These are phyloP conservation scores for Suillia variegata DNA, from an alignment of 2,888 invertebrate genomes.

Conservation along the genomic window DNA sequence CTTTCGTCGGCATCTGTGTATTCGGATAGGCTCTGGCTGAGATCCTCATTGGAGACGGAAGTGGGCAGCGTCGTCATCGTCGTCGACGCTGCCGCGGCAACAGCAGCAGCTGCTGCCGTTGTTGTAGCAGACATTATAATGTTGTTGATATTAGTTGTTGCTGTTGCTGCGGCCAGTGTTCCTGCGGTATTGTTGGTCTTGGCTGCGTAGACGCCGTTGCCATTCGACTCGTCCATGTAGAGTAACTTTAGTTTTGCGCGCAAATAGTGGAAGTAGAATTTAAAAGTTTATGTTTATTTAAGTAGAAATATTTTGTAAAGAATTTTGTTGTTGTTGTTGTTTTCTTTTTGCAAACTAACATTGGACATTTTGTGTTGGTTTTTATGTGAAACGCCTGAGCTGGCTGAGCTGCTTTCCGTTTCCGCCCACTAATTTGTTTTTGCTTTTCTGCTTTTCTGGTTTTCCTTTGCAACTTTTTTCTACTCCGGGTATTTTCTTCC, in stretches of 20 bases:
- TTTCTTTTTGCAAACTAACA: slow-evolving; percentile 36
- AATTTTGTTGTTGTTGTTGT: slow-evolving; percentile 24
- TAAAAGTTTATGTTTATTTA: neutral
- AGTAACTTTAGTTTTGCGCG: slow-evolving; percentile 42
- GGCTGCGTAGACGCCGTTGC: slow-evolving; percentile 55
- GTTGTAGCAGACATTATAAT: slow-evolving; percentile 24
- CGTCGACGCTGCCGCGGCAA: slow-evolving; percentile 37
- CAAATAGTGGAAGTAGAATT: neutral
- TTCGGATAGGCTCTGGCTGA: slow-evolving; percentile 66
- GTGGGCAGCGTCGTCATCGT: slow-evolving; percentile 47
- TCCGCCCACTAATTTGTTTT: neutral
- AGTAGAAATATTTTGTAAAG: too few relatives aligned
- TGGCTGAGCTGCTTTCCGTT: slow-evolving; percentile 11
- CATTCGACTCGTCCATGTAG: slow-evolving; percentile 60
- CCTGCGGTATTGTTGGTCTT: slow-evolving; percentile 34
- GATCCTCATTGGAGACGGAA: slow-evolving; percentile 67
- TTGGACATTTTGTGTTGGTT: slow-evolving; percentile 53
- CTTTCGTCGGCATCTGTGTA: slow-evolving; percentile 75
- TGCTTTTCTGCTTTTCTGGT: slow-evolving; percentile 1
- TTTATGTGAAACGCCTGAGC: neutral
- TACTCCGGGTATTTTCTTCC: neutral
- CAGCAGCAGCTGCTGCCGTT: slow-evolving; percentile 36
- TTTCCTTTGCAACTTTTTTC: too few relatives aligned
- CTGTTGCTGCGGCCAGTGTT: neutral
- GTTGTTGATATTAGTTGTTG: slow-evolving; percentile 19